Percentiles rank a stretch among this genome's conserved stretches.
These are phyloP conservation scores for Brachyopa scutellaris DNA, from an alignment of 2,888 invertebrate species.

Conservation along the genomic window DNA sequence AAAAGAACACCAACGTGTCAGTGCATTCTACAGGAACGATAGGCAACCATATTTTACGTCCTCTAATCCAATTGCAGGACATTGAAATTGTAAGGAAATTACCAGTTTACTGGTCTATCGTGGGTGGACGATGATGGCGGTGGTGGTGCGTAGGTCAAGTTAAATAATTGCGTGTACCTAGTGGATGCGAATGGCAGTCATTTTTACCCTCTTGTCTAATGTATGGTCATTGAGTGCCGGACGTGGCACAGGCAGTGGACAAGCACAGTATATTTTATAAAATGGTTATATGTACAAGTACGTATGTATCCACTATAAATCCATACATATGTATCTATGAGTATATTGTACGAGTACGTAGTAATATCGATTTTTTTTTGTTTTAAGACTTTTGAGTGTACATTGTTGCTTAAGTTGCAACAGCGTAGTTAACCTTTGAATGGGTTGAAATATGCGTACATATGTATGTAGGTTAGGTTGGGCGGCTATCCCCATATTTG, in stretches of 20 bases:
- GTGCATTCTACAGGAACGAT: slow-evolving; percentile 39
- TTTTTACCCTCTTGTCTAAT: slow-evolving; percentile 62
- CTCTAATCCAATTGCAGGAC: slow-evolving; percentile 65
- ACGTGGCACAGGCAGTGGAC: slow-evolving; percentile 51
- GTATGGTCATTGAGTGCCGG: slow-evolving; percentile 65
- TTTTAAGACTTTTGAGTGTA: too few species aligned
- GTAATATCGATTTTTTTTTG: too few species aligned
- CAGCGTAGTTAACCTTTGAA: too few species aligned
- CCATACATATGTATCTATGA: too few species aligned
- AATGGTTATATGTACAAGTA: background rate
- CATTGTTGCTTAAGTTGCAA: too few species aligned
- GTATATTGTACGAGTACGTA: too few species aligned
- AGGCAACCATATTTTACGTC: slow-evolving; percentile 46
- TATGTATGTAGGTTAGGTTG: too few species aligned
- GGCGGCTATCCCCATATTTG: too few species aligned
- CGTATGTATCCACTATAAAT: too few species aligned
- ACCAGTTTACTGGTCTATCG: slow-evolving; percentile 31
- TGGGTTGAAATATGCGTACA: too few species aligned
- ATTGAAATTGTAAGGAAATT: slow-evolving; percentile 68
- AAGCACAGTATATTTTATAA: slow-evolving; percentile 47
- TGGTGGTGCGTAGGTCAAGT: slow-evolving; percentile 54
- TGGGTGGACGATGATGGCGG: background rate
- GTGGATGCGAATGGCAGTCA: slow-evolving; percentile 63
- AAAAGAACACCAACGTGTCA: slow-evolving; percentile 40
- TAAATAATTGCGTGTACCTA: slow-evolving; percentile 68